Evolutionary conservation across 2,797 vertebrate species (phyloP), one percentile per base, ranked within the genome.

Genomic region (Brachyalestes nurse): DNA sequence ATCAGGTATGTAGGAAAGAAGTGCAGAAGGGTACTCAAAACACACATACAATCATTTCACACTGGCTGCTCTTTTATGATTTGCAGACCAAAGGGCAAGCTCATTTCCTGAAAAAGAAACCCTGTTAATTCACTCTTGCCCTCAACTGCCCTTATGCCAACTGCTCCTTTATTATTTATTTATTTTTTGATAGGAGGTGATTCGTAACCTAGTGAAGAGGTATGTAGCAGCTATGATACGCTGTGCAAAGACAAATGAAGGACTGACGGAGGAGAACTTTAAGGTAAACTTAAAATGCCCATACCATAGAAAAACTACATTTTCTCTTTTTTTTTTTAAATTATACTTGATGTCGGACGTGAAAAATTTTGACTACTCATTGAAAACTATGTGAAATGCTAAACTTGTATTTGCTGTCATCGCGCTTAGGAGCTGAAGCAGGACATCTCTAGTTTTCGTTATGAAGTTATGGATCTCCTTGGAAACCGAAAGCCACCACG

Each of bases 361-460:
- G 3, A 28, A 28, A 28, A 1, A 28, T 28, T 28, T 28, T 28
- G 28, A 28, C 28, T 34, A 21, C 40, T 34, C 42, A 40, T 28
- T 40, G 0, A 62, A 45, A 21, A 12, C 2, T 23, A 42, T 64
- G 25, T 6, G 66, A 28, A 84, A 19, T 79, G 6, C 81, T 78
- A 21, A 72, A 34, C 42, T 6, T 23, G 6, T 16, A 72, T 8
- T 38, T 7, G 38, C 10, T 55, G 51, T 72, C 2, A 12, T 55
- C 19, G 5, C 19, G 14, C 5, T 38, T 87, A 99, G 97, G 97
- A 99, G 91, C 81, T 99, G 81, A 99, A 99, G 87, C 97, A 99
- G 87, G 97, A 99, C 90, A 99, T 99, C 87, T 99, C 97, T 13
- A 99, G 97, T 86, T 99, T 99, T 86, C 96, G 97, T 61, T 99